Base-by-base conservation (phyloP, 2,888 invertebrate genomes). In the Melanargia galathea region DNA sequence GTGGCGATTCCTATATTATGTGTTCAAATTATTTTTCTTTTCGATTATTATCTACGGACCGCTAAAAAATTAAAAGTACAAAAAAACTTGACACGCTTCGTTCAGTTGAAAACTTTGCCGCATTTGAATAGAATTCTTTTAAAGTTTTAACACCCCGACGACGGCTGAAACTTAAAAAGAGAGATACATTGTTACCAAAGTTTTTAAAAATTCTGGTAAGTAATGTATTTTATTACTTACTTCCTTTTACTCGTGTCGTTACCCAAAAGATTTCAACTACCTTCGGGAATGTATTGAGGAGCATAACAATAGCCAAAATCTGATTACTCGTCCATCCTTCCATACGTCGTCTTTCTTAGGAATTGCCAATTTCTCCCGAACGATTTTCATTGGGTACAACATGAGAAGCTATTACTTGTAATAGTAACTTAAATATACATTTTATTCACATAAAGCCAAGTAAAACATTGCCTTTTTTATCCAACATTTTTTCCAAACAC, bases 81-180 rank as follows among this genome's bases (percentile, higher is more conserved):
- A 20, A 10, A n/a, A 45, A 48, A 48, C 24, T 24, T 5, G 24
- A 48, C 46, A 46, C 18, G 46, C 11, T 11, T 46, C 24, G 45
- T 45, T 45, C 18, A n/a, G 48, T 48, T 48, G 24, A 24, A 24
- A 48, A 48, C 24, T 48, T 48, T 13, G 46, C 24, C n/a, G 48
- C 48, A 6, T 24, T n/a, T n/a, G n/a, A n/a, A n/a, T n/a, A n/a
- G n/a, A n/a, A n/a, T n/a, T 26, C 48, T 48, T 48, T 48, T 24
- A 26, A 48, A 48, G 26, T 24, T 48, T n/a, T 48, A 24, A 48
- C 26, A 7, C 7, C 30, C 30, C 30, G 30, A 30, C 30, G 6
- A 48, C 7, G 18, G 24, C 24, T 48, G 48, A 10, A 40, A 7
- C 16, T 51, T n/a, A 46, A 18, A 22, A 58, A 35, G 43, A 45